Conservation (phyloP, 2,888 invertebrate species). For the Gnatocerus cornutus region DNA sequence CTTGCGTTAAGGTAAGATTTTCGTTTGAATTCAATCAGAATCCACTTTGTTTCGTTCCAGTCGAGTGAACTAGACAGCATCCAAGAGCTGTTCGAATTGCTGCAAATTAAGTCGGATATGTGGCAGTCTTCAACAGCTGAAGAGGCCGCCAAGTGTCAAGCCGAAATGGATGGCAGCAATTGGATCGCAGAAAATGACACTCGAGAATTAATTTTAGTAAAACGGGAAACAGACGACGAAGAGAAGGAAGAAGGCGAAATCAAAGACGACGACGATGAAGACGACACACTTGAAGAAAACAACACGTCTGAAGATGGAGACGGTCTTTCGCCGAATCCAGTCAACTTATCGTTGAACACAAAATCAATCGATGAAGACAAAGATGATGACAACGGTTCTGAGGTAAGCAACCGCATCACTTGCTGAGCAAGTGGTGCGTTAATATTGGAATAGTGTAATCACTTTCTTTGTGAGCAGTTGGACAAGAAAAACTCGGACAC, state of each 20-base stretch:
- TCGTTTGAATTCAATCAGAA: constrained; percentile 40
- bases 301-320: constrained; percentile 73
- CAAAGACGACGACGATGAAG: constrained; percentile 70
- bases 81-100: constrained; percentile 86
- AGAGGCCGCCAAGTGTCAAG: constrained; percentile 65
- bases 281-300: constrained; percentile 62
- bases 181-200: constrained; percentile 70
- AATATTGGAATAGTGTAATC: constrained; percentile 26
- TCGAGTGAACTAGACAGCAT: constrained; percentile 87
- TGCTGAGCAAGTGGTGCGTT: constrained; percentile 28
- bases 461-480: constrained; percentile 55
- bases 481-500: constrained; percentile 69
- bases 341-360: constrained; percentile 82
- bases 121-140: constrained; percentile 74
- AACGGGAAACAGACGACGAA: constrained; percentile 67
- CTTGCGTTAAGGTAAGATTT: constrained; percentile 80
- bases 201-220: constrained; percentile 59
- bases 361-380: constrained; percentile 72
- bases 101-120: constrained; percentile 90
- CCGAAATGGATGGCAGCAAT: constrained; percentile 67
- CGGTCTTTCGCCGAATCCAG: constrained; percentile 86
- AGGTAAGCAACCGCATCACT: constrained; percentile 56
- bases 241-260: constrained; percentile 74
- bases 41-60: constrained; percentile 69
- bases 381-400: constrained; percentile 60